Conservation (phyloP, 2,113 vertebrate genomes). For the Notarius lentiginosus region DNA sequence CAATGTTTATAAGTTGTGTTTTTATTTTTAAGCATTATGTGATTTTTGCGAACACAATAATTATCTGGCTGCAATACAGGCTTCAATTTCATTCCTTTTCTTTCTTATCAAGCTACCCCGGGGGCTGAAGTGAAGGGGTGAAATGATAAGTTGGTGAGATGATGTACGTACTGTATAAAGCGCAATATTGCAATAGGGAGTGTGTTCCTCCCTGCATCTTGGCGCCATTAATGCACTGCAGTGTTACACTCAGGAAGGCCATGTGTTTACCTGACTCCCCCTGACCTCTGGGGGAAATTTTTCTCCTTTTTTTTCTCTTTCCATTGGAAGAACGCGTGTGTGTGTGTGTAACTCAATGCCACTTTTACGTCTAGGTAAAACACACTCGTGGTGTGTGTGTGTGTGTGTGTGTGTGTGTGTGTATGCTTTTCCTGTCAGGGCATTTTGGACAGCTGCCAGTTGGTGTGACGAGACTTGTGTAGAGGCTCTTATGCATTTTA, state of each 20-base stretch:
- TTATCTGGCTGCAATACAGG: not conserved
- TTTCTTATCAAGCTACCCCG: not conserved
- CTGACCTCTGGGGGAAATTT: slow-evolving; percentile 66
- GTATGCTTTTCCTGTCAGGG: slow-evolving; percentile 33
- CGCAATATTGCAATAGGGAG: not conserved
- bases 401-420: slow-evolving; percentile 7
- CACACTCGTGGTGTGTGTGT: slow-evolving; percentile 31
- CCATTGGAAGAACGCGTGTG: slow-evolving; percentile 66
- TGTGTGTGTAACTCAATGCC: slow-evolving; percentile 70
- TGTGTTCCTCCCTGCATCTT: not conserved
- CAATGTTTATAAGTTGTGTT: not conserved
- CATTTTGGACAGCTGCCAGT: slow-evolving; percentile 27
- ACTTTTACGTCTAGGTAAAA: slow-evolving; percentile 66
- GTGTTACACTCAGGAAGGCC: slow-evolving; percentile 75
- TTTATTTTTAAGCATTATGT: not conserved
- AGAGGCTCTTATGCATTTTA: slow-evolving; percentile 21
- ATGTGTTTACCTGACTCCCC: slow-evolving; percentile 75
- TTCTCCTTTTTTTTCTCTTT: slow-evolving; percentile 59
- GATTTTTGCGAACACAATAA: not conserved
- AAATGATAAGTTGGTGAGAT: not conserved
- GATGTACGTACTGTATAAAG: not conserved
- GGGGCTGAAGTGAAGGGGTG: not conserved
- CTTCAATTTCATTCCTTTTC: not conserved
- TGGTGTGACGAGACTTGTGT: not conserved
- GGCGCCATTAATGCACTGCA: slow-evolving; percentile 64